Base-by-base conservation (phyloP, 2,113 vertebrate genomes). In the Salvator merianae region DNA sequence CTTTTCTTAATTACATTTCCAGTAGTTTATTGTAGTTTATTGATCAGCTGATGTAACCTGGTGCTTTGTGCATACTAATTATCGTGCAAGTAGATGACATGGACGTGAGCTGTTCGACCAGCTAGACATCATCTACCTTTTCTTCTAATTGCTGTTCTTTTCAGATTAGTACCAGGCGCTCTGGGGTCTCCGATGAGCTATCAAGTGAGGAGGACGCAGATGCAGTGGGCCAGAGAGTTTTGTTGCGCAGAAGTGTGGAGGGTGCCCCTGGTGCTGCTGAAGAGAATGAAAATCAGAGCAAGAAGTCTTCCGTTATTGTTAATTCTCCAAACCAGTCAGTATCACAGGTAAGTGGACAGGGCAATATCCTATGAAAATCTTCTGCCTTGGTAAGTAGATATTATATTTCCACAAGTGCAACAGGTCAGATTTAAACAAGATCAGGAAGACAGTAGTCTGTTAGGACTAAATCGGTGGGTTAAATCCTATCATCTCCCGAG, bases 131-230 rank as follows among this genome's bases (percentile, higher is more conserved):
- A 1, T 53, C 76, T 34, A 62, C 69, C 76, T 30, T 72, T 34
- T 26, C 13, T 55, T 0, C 14, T 70, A 50, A 12, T 40, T 63
- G 18, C 59, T 36, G 0, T 81, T 0, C 85, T 82, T 28, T 87
- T 20, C 72, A 99, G 98, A 94, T 83, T 70, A 89, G 84, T 20
- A 87, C 91, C 62, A 89, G 93, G 89, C 94, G 55, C 88, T 91
- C 94, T 0, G 93, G 94, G 3, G 96, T 95, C 22, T 99, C 98
- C 2, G 98, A 99, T 1, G 98, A 99, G 53, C 94, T 97, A 36
- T 99, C 99, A 1, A 99, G 97, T 14, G 99, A 99, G 53, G 98
- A 99, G 76, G 98, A 99, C 0, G 93, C 95, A 0, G 96, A 93
- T 30, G 88, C 88, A 0, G 14, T 6, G 71, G 88, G 84, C 1